Conservation (phyloP, 2,888 invertebrate genomes). For the Pinctada fucata region DNA sequence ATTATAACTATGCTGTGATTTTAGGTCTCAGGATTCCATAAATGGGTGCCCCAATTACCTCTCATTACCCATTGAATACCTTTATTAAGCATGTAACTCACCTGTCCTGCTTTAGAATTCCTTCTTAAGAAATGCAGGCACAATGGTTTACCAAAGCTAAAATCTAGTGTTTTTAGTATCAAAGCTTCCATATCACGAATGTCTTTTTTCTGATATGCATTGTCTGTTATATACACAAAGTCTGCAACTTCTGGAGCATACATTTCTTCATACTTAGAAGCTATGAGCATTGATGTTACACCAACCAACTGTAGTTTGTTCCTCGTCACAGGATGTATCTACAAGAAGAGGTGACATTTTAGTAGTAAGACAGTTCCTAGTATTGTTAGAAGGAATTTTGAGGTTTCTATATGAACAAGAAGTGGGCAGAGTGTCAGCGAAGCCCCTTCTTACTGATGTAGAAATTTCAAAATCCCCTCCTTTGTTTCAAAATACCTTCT, state of each 20-base stretch:
- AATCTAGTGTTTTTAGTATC: slow-evolving; percentile 87
- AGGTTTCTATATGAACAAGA: too few species aligned
- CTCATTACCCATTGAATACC: too few species aligned
- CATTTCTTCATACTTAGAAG: slow-evolving; percentile 96
- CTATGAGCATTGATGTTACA: slow-evolving; percentile 91
- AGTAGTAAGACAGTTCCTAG: background rate
- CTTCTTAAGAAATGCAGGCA: slow-evolving; percentile 93
- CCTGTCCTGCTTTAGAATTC: slow-evolving; percentile 78
- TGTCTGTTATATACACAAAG: slow-evolving; percentile 93
- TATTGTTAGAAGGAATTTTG: too few species aligned
- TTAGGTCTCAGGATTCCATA: too few species aligned
- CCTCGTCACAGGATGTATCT: slow-evolving; percentile 80
- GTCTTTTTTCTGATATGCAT: slow-evolving; percentile 87
- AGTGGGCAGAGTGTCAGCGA: too few species aligned
- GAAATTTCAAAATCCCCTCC: too few species aligned
- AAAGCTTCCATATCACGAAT: slow-evolving; percentile 89
- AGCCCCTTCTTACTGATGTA: too few species aligned
- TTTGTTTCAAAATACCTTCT: too few species aligned
- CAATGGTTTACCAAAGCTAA: slow-evolving; percentile 89
- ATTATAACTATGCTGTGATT: too few species aligned
- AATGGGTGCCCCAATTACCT: too few species aligned
- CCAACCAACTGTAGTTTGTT: slow-evolving; percentile 91
- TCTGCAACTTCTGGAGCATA: slow-evolving; percentile 91
- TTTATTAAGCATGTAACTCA: slow-evolving; percentile 73
- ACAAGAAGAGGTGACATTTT: slow-evolving; percentile 26